Percentiles rank a stretch among this genome's conserved stretches.
These are phyloP conservation scores for Drosophila affinis DNA, from an alignment of 2,888 invertebrate genomes.

Conservation along the genomic window DNA sequence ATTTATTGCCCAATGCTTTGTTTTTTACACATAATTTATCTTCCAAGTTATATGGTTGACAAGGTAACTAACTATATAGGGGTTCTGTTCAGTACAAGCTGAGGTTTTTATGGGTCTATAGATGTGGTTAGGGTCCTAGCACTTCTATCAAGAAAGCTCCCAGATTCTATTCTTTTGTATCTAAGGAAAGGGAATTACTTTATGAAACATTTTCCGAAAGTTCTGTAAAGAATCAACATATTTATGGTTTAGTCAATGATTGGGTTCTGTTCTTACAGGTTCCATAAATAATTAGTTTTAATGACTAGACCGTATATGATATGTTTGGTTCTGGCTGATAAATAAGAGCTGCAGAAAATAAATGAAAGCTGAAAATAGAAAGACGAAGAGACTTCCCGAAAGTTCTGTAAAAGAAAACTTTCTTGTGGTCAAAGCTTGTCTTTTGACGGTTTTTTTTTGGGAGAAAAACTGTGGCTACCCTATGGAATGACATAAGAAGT, in stretches of 20 bases:
- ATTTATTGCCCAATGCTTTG: constrained; percentile 9
- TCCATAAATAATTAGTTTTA: neutral
- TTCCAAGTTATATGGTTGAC: constrained; percentile 3
- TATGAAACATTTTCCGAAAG: neutral
- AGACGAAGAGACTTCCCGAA: constrained; percentile 44
- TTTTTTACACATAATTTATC: neutral
- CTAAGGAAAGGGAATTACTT: too few species aligned
- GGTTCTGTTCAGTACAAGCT: neutral
- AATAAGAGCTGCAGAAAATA: too few species aligned
- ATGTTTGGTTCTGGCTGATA: too few species aligned
- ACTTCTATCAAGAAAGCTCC: neutral
- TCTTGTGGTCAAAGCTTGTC: neutral
- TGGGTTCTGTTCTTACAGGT: neutral
- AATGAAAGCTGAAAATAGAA: too few species aligned
- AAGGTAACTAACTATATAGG: neutral
- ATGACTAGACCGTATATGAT: too few species aligned
- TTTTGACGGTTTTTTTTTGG: neutral
- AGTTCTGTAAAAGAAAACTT: constrained; percentile 51
- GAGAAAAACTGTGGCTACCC: neutral
- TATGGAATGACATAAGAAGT: constrained; percentile 9
- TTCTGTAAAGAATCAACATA: neutral
- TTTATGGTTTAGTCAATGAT: neutral
- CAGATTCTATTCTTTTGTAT: neutral
- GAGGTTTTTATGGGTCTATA: neutral
- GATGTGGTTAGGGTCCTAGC: neutral